Percentiles rank a stretch among this genome's conserved stretches.
phyloP scores from a whole-genome alignment of 2,113 vertebrate genomes.

The Muntiacus muntjak region DNA sequence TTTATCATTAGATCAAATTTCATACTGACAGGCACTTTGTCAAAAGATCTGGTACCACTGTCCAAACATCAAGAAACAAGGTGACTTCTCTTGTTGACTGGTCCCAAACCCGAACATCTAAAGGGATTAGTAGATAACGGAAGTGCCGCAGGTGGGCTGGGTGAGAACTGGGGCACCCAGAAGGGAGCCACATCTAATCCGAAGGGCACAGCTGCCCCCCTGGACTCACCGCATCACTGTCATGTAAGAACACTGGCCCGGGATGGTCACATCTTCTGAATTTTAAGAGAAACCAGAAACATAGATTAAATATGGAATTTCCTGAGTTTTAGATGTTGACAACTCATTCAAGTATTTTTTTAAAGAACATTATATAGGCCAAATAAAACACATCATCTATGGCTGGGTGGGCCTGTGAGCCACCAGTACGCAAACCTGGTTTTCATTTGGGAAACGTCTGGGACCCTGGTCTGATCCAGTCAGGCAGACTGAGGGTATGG shows the following conservation, averaged over 20 bases:
- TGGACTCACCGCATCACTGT: background rate
- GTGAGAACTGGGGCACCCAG: background rate
- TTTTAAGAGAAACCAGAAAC: conserved; percentile 30
- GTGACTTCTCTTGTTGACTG: background rate
- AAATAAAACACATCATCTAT: background rate
- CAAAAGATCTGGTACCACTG: background rate
- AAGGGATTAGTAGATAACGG: background rate
- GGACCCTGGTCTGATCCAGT: background rate
- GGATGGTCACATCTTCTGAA: background rate
- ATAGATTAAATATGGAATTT: background rate
- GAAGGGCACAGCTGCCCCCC: background rate
- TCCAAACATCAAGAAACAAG: background rate
- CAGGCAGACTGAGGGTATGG: background rate
- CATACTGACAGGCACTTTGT: background rate
- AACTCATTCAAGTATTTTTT: background rate
- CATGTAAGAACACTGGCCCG: background rate
- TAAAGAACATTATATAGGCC: background rate
- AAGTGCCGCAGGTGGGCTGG: background rate
- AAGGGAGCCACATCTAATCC: background rate
- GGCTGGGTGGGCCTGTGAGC: background rate
- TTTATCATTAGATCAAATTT: background rate
- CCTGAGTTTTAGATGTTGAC: conserved; percentile 12
- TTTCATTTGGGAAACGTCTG: background rate
- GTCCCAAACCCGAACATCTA: background rate
- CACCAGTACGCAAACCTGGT: background rate